These are phyloP conservation scores for Diorhabda elongata DNA, from an alignment of 1,140 invertebrate species.

Conservation along the genomic window DNA sequence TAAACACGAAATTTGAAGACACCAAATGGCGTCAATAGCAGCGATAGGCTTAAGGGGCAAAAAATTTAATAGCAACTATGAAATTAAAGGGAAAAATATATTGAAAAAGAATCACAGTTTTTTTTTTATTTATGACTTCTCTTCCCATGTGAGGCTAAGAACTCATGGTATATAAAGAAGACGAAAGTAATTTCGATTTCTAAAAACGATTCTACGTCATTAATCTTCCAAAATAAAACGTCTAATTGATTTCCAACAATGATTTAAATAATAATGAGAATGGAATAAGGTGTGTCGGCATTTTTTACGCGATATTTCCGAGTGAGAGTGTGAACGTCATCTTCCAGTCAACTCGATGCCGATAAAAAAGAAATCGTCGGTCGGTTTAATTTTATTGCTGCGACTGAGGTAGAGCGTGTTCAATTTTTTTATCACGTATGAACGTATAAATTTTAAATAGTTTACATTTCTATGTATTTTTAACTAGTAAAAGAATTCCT, in stretches of 20 bases:
- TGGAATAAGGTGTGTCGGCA: not conserved
- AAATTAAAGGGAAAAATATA: too few relatives aligned
- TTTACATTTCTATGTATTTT: not conserved
- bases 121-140: too few relatives aligned
- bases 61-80: too few relatives aligned
- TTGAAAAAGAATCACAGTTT: too few relatives aligned
- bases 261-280: not conserved
- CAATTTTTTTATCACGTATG: not conserved
- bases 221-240: not conserved
- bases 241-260: not conserved
- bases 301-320: conserved; percentile 1
- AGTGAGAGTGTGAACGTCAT: not conserved
- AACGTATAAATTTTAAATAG: not conserved
- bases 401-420: not conserved
- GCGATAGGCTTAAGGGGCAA: too few relatives aligned
- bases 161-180: not conserved
- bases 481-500: not conserved
- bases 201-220: not conserved
- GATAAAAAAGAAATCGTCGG: not conserved
- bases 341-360: too few relatives aligned
- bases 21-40: too few relatives aligned
- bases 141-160: not conserved
- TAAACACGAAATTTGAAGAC: too few relatives aligned
- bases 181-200: not conserved
- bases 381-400: not conserved